Base-by-base conservation (phyloP, 2,797 vertebrate genomes). In the Cryptoprocta ferox region DNA sequence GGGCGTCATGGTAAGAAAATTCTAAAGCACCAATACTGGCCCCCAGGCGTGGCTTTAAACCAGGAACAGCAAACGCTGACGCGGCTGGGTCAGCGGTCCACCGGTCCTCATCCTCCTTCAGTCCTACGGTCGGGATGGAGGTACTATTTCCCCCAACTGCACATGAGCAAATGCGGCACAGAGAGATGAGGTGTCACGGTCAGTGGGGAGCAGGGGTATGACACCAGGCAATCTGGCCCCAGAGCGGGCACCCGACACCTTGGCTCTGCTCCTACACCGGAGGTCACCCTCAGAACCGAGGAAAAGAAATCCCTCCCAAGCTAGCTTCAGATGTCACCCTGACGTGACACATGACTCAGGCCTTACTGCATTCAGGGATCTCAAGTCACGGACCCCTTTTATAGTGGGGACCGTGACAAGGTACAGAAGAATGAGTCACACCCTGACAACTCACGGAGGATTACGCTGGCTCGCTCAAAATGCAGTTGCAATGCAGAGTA, bases 401-500 rank as follows among this genome's bases (percentile, higher is more conserved):
- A 18, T 2, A 28, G 24, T 19, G 53, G 56, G 14, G 30, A 56
- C 48, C 3, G 1, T 26, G 45, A 59, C 2, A 39, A 37, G 28
- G 59, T 50, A 18, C 61, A 48, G 83, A 45, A n/a, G n/a, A 78
- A 35, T 4, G 21, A 30, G 66, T 13, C 42, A 39, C 2, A 35
- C 19, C 6, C 39, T 28, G 84, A 48, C 9, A 0, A 19, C 59
- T 79, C 63, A 28, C 18, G 63, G 37, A 37, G 61, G 65, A 63
- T 7, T 32, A n/a, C 18, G 19, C 16, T 8, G 24, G n/a, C 56
- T 8, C 30, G n/a, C 56, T 78, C 78, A 80, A 45, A 16, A 24
- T 8, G 37, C 45, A 35, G 3, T 4, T 32, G 35, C 1, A 0
- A 9, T 16, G 0, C 1, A 61, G 6, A 2, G n/a, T 0, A 5